A percentile compares a stretch with the other conserved stretches of the same genome.
phyloP scores from a whole-genome alignment of 2,797 vertebrate species.

The Astyanax mexicanus region DNA sequence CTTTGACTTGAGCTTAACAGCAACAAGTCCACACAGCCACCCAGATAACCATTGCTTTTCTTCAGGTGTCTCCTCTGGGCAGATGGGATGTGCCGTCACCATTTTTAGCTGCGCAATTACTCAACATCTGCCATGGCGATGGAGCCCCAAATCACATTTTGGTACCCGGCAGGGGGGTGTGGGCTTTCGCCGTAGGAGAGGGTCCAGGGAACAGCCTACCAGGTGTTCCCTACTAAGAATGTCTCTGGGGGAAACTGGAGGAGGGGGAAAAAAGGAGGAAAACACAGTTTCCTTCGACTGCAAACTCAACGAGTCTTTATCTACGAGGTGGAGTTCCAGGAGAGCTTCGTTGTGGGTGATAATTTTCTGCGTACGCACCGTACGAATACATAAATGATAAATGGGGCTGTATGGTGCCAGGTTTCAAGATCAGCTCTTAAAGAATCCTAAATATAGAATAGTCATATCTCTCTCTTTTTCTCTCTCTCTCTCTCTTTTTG shows the following conservation, averaged over 20 bases:
- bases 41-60: conserved; percentile 19
- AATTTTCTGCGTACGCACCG: conserved; percentile 66
- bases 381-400: conserved; percentile 71
- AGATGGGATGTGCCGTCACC: conserved; percentile 47
- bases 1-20: neutral
- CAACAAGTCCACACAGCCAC: conserved; percentile 36
- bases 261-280: neutral
- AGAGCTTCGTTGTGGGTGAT: conserved; percentile 62
- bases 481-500: conserved; percentile 24
- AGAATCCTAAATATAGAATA: conserved; percentile 67
- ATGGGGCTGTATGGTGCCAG: conserved; percentile 61
- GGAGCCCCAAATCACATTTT: conserved; percentile 41
- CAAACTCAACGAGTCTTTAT: conserved; percentile 32
- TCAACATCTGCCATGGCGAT: conserved; percentile 55
- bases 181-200: conserved; percentile 34
- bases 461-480: conserved; percentile 38
- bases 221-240: conserved; percentile 56
- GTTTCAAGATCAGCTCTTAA: conserved; percentile 57
- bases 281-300: conserved; percentile 7
- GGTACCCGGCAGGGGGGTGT: conserved; percentile 30
- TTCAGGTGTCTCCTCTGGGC: conserved; percentile 52
- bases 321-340: conserved; percentile 38
- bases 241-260: conserved; percentile 1
- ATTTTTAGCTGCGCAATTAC: conserved; percentile 60
- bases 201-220: conserved; percentile 44